Evolutionary conservation across 2,797 vertebrate genomes (phyloP).

Genomic region (Sebastes ruberrimus): DNA sequence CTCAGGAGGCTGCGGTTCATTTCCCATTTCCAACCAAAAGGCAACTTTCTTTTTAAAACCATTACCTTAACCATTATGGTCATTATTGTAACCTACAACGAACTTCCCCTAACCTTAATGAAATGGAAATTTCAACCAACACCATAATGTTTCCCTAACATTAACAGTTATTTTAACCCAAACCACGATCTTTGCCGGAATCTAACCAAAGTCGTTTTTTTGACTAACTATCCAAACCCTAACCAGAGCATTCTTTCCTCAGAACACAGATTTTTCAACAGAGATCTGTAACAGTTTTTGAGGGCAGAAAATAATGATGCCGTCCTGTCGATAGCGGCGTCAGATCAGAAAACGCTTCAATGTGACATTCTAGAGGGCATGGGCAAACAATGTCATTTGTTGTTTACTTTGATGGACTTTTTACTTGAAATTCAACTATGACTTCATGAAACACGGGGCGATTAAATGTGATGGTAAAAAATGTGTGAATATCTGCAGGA

Average conservation of each 20-base stretch:
- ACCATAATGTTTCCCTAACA: neutral
- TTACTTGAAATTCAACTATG: neutral
- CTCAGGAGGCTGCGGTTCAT: neutral
- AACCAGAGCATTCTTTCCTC: rapidly evolving
- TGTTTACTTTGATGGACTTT: neutral
- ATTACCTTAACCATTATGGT: neutral
- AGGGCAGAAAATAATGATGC: no score
- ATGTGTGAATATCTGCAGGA: neutral
- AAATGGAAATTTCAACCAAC: neutral
- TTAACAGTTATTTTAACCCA: neutral
- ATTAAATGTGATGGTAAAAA: neutral
- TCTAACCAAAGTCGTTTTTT: neutral
- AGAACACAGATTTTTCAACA: neutral
- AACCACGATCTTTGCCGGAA: neutral
- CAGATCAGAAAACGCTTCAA: neutral
- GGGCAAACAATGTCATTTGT: neutral
- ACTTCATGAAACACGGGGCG: neutral
- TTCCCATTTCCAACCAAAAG: neutral
- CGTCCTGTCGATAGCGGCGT: neutral
- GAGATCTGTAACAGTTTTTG: neutral
- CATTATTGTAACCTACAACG: neutral
- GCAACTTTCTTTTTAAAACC: neutral
- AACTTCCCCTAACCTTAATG: neutral
- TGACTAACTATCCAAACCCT: neutral
- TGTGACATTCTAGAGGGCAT: neutral